phyloP scores from a whole-genome alignment of 1,140 invertebrate species.

The Scaptomyza montana region DNA sequence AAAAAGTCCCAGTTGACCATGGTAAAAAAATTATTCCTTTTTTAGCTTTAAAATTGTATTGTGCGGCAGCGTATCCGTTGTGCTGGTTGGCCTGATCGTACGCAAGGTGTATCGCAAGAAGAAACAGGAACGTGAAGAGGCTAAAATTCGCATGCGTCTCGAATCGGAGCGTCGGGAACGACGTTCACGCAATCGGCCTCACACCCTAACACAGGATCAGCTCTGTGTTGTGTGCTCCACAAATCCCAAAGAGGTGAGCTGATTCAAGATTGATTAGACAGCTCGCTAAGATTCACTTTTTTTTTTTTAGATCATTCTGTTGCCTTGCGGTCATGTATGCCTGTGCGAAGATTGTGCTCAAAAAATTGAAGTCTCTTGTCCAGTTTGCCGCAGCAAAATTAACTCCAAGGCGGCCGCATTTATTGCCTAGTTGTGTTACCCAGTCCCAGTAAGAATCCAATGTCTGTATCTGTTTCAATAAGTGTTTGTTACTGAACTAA shows the following conservation, averaged over 20 bases:
- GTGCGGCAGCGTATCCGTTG: slow-evolving; percentile 87
- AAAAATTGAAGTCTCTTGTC: slow-evolving; percentile 88
- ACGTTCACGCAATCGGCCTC: slow-evolving; percentile 86
- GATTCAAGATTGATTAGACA: neutral
- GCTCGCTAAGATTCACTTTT: neutral
- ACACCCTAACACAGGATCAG: slow-evolving; percentile 87
- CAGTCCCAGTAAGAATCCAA: slow-evolving; percentile 24
- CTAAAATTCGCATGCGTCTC: slow-evolving; percentile 86
- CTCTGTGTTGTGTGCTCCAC: slow-evolving; percentile 90
- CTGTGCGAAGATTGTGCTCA: slow-evolving; percentile 92
- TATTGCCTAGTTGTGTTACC: slow-evolving; percentile 85
- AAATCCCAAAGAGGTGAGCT: slow-evolving; percentile 88
- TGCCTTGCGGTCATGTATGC: slow-evolving; percentile 93
- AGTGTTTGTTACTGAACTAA: slow-evolving; percentile 35
- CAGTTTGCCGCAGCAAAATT: slow-evolving; percentile 89
- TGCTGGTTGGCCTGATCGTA: slow-evolving; percentile 87
- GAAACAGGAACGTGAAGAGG: slow-evolving; percentile 85
- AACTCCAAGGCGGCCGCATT: slow-evolving; percentile 88
- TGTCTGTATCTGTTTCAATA: slow-evolving; percentile 51
- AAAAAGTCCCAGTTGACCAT: neutral
- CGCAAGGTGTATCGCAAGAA: slow-evolving; percentile 86
- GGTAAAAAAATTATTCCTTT: neutral
- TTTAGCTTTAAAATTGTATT: slow-evolving; percentile 84
- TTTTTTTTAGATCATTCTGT: slow-evolving; percentile 88
- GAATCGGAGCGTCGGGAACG: slow-evolving; percentile 87